Evolutionary conservation across 2,888 invertebrate species (phyloP).

Genomic region (Hirtodrosophila trivittata): DNA sequence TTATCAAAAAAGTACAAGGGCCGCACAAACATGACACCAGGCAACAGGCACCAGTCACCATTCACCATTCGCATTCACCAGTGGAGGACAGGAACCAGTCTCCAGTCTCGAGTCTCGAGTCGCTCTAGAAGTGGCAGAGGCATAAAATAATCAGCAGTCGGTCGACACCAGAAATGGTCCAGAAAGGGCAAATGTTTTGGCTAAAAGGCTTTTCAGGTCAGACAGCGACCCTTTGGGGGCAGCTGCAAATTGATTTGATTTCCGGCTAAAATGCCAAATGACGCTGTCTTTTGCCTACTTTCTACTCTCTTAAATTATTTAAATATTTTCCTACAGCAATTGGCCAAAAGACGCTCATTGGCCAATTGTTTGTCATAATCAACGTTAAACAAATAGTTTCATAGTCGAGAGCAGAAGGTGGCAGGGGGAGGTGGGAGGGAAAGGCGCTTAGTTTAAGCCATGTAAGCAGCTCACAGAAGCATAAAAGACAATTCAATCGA

Average conservation of each 20-base stretch:
- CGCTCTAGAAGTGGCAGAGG: conserved; percentile 50
- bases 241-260: conserved; percentile 65
- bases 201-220: conserved; percentile 73
- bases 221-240: conserved; percentile 25
- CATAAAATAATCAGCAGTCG: conserved; percentile 72
- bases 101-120: too few relatives aligned
- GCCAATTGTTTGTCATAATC: conserved; percentile 47
- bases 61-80: conserved; percentile 1
- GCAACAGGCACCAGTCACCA: conserved; percentile 36
- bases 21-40: conserved; percentile 58
- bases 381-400: conserved; percentile 41
- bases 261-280: conserved; percentile 23
- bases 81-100: neutral
- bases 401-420: neutral
- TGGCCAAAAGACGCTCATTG: conserved; percentile 2
- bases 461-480: conserved; percentile 57
- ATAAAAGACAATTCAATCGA: conserved; percentile 71
- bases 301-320: conserved; percentile 33
- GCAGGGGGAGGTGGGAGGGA: too few relatives aligned
- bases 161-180: conserved; percentile 41
- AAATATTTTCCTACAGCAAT: conserved; percentile 34
- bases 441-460: conserved; percentile 37
- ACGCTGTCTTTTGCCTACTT: conserved; percentile 1
- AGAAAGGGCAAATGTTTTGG: conserved; percentile 68
- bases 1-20: conserved; percentile 64